Evolutionary conservation across 1,140 invertebrate genomes (phyloP).

Genomic region (Tenebrio molitor): DNA sequence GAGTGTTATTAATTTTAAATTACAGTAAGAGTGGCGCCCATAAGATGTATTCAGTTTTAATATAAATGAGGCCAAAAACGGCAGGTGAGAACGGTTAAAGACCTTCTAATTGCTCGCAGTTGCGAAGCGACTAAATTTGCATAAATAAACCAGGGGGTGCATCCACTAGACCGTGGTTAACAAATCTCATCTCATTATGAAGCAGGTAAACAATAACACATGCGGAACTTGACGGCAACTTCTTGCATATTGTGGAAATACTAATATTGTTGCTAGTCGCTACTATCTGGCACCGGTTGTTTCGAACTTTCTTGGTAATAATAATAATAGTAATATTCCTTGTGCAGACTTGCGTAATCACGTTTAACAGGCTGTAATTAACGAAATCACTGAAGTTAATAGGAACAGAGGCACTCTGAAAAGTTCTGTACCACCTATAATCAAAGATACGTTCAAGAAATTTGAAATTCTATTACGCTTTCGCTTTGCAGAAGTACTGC

Average conservation of each 20-base stretch:
- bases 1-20: constrained; percentile 30
- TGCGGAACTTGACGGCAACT: constrained; percentile 25
- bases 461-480: too few species aligned
- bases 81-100: constrained; percentile 20
- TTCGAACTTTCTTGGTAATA: constrained; percentile 23
- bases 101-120: constrained; percentile 21
- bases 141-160: constrained; percentile 35
- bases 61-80: constrained; percentile 12
- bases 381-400: background rate
- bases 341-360: constrained; percentile 18
- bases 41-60: background rate
- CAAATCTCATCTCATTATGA: constrained; percentile 31
- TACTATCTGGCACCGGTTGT: constrained; percentile 33
- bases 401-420: too few species aligned
- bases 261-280: constrained; percentile 35
- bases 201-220: constrained; percentile 37
- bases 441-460: too few species aligned
- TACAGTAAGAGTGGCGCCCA: background rate
- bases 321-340: constrained; percentile 29
- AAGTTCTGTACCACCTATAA: too few species aligned
- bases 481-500: too few species aligned
- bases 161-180: constrained; percentile 15
- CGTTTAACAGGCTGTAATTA: background rate
- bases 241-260: constrained; percentile 34
- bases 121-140: constrained; percentile 33